These are phyloP conservation scores for Geothlypis trichas DNA, from an alignment of 2,113 vertebrate genomes.

Conservation along the genomic window DNA sequence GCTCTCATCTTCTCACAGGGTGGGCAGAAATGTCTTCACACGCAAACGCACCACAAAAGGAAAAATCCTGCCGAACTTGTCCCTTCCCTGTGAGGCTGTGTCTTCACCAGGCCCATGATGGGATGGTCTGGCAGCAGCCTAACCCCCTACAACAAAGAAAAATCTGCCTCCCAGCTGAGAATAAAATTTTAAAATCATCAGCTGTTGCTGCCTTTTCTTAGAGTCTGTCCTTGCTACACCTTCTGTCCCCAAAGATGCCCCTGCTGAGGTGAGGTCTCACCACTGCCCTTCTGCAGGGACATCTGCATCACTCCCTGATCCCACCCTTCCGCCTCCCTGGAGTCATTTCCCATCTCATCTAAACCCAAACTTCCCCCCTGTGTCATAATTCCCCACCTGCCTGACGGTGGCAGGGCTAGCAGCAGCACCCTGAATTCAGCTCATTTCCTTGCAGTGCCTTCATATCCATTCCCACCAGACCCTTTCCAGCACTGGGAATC, in stretches of 20 bases:
- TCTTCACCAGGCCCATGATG: neutral
- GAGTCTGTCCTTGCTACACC: accelerated
- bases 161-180: neutral
- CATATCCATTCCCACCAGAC: neutral
- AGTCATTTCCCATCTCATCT: neutral
- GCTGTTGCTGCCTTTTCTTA: neutral
- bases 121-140: neutral
- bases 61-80: neutral
- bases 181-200: neutral
- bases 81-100: neutral
- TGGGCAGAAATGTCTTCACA: slow-evolving; percentile 19
- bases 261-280: neutral
- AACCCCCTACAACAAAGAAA: accelerated
- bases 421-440: neutral
- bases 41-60: neutral
- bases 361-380: neutral
- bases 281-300: neutral
- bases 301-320: neutral
- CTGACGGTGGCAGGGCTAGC: neutral
- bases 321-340: accelerated
- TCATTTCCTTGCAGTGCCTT: neutral
- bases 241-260: accelerated
- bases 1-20: neutral
- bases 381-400: accelerated
- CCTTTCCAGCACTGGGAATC: neutral